Evolutionary conservation across 2,888 invertebrate species (phyloP), one percentile per base, ranked within the genome.

Genomic region (Xanthia icteritia): DNA sequence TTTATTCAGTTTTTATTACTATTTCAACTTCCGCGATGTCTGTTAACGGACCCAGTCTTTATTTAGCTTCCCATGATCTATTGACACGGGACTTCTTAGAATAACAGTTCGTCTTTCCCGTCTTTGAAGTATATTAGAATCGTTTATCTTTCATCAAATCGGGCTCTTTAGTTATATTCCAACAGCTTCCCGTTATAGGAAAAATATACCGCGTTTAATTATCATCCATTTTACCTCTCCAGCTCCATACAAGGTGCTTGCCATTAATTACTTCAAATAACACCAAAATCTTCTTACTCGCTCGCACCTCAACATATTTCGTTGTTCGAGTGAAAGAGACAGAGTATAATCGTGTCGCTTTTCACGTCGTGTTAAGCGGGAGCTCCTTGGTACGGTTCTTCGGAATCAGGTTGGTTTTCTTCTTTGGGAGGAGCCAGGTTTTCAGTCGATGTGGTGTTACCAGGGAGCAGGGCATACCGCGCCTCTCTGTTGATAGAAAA

Each of bases 401-500:
- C 90, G 2, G 89, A 67, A 13, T 65, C 54, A 3, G 82, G 71
- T 39, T 86, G 72, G 1, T 79, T 77, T 5, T 90, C 86, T 23
- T 87, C 85, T 9, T 80, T 81, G 3, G 77, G n/a, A 45, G 87
- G 42, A 45, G 86, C 80, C 15, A 83, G 70, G 9, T 92, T 88
- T 9, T 92, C 92, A 2, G 89, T 86, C 0, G 90, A 76, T 31
- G 89, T 84, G 4, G 88, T 90, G 1, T 89, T 92, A 0, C 96
- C 96, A 0, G 94, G 94, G 5, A 96, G 92, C 4, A 91, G 86
- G 54, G 94, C 93, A 90, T 96, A 96, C 1, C 93, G 91, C 39
- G 94, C 91, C 45, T 93, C 90, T 84, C 96, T 96, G 94, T 72
- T 86, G 87, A 82, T 78, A 88, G 61, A 88, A 85, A 76, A 74